A percentile compares a stretch with the other conserved stretches of the same genome.
These are phyloP conservation scores for Henicopernis longicauda DNA, from an alignment of 2,113 vertebrate species.

Conservation along the genomic window DNA sequence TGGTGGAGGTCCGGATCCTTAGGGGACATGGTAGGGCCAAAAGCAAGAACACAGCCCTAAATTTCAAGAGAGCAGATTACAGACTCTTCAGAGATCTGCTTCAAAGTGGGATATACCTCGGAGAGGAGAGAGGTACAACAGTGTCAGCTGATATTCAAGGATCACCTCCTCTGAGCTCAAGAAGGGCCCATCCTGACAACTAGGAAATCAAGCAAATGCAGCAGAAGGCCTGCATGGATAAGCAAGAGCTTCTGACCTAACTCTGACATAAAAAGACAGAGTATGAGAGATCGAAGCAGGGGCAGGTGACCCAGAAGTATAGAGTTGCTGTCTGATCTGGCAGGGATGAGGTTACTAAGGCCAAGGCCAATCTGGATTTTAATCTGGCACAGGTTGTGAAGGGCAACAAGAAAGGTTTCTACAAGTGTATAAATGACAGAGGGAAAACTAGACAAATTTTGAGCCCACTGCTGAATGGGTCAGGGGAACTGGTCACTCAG, in stretches of 20 bases:
- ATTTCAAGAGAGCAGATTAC: not conserved
- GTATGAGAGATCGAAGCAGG: not conserved
- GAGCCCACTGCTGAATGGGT: not conserved
- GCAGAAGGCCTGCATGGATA: not conserved
- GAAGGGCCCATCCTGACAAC: not conserved
- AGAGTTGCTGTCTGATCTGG: not conserved
- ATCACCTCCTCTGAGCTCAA: not conserved
- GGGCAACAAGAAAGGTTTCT: not conserved
- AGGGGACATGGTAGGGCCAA: not conserved
- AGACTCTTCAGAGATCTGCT: not conserved
- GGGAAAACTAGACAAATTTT: not conserved
- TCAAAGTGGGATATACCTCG: not conserved
- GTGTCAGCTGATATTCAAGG: not conserved
- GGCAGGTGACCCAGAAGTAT: not conserved
- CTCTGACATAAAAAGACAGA: not conserved
- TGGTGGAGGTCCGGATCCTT: not conserved
- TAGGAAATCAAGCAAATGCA: not conserved
- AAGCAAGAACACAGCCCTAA: not conserved
- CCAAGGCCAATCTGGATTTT: not conserved
- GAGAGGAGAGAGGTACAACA: not conserved
- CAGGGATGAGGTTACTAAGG: not conserved
- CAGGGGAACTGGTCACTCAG: not conserved
- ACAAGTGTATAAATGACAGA: not conserved
- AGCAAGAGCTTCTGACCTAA: not conserved
- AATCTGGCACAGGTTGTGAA: not conserved